A percentile compares a stretch with the other conserved stretches of the same genome.
These are phyloP conservation scores for Acanthurus leucopareius DNA, from an alignment of 2,797 vertebrate species.

Conservation along the genomic window DNA sequence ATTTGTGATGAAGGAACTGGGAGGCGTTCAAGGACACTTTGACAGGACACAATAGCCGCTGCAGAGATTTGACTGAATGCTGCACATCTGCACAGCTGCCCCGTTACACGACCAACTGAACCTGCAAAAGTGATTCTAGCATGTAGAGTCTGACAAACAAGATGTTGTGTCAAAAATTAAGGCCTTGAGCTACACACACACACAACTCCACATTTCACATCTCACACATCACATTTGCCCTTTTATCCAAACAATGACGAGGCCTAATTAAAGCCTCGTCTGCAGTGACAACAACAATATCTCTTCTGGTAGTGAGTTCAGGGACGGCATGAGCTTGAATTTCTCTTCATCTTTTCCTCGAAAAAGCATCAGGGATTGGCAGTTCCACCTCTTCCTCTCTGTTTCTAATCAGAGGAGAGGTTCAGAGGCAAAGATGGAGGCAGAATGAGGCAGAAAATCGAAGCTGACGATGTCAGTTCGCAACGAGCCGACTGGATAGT, in stretches of 20 bases:
- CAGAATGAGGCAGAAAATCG: background rate
- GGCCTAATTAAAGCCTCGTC: background rate
- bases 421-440: constrained; percentile 20
- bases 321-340: background rate
- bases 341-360: background rate
- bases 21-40: background rate
- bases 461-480: background rate
- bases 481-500: background rate
- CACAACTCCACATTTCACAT: background rate
- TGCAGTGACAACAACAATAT: background rate
- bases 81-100: background rate
- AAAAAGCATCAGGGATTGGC: background rate
- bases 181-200: background rate
- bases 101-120: constrained; percentile 3
- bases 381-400: background rate
- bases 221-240: background rate
- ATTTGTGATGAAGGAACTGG: background rate
- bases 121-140: constrained; percentile 1
- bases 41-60: background rate
- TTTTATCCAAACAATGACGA: background rate
- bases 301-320: background rate
- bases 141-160: background rate
- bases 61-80: background rate
- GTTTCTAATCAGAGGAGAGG: constrained; percentile 15
- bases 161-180: constrained; percentile 1